Evolutionary conservation across 1,140 invertebrate species (phyloP), one percentile per base, ranked within the genome.

Genomic region (Formica selysi): DNA sequence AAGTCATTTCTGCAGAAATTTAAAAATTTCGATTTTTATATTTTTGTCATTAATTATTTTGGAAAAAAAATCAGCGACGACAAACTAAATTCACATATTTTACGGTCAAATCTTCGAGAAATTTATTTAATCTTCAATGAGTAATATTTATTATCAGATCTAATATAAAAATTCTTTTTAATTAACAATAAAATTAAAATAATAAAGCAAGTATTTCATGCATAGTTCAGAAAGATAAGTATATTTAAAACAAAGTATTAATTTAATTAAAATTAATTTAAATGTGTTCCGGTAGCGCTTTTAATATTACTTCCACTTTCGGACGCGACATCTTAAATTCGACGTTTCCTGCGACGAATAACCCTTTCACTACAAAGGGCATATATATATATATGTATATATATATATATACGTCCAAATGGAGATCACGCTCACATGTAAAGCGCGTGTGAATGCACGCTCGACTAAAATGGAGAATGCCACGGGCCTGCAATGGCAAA

Each of bases 281-380:
- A 57, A 41, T 29, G n/a, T 59, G n/a, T 59, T 10, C 44, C 16
- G 4, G 44, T 65, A 36, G 16, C 22, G 65, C 78, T 70, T 70
- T 70, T 70, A 80, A 80, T 59, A 41, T 29, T 3, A 36, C 36
- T n/a, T 41, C 48, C 48, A 59, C 64, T 80, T 59, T 80, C 64
- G 36, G 38, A 44, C 78, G 64, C 48, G 78, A 80, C 78, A 57
- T 80, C 65, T 70, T 80, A 80, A 80, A 80, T 80, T 80, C 36
- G 78, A 80, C 78, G 38, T 80, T 80, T 80, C 48, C 78, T 80
- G 78, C 78, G 78, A 70, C 78, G 64, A 70, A 57, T 70, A 80
- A 80, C 78, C 64, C 76, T 80, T 80, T 70, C 76, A n/a, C 64
- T 48, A 70, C 22, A 70, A 80, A 80, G 65, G 48, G 51, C 64